These are phyloP conservation scores for Myotis findleyi DNA, from an alignment of 2,797 vertebrate genomes.

Conservation along the genomic window DNA sequence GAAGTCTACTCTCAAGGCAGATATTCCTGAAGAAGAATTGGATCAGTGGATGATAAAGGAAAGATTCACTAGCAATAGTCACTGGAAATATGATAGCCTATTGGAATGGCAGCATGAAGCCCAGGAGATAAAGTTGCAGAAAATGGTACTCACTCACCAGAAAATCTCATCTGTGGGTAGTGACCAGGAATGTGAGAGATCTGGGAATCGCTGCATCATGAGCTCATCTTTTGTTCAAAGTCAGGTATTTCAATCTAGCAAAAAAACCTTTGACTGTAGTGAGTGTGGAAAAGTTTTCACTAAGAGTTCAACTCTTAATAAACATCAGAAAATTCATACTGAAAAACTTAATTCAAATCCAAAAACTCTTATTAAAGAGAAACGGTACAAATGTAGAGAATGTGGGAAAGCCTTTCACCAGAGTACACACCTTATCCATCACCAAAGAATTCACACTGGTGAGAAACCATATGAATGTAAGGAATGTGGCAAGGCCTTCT, in stretches of 20 bases:
- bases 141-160: not conserved
- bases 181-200: not conserved
- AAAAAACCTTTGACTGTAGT: conserved; percentile 46
- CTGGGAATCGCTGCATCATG: not conserved
- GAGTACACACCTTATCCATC: conserved; percentile 81
- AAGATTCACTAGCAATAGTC: not conserved
- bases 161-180: not conserved
- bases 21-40: conserved; percentile 12
- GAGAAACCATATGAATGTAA: conserved; percentile 82
- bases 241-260: conserved; percentile 7
- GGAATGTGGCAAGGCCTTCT: conserved; percentile 82
- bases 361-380: conserved; percentile 64
- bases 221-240: not conserved
- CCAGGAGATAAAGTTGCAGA: conserved; percentile 1
- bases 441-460: conserved; percentile 80
- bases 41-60: conserved; percentile 8
- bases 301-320: conserved; percentile 58
- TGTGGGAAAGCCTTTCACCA: conserved; percentile 81
- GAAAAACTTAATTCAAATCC: not conserved
- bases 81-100: not conserved
- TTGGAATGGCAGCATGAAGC: not conserved
- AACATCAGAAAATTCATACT: conserved; percentile 71
- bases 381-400: conserved; percentile 76
- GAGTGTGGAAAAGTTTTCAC: conserved; percentile 64
- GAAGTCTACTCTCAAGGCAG: not conserved